Percentiles rank a stretch among this genome's conserved stretches.
Conservation (phyloP, 1,140 invertebrate species). For the Tachypleus tridentatus region DNA sequence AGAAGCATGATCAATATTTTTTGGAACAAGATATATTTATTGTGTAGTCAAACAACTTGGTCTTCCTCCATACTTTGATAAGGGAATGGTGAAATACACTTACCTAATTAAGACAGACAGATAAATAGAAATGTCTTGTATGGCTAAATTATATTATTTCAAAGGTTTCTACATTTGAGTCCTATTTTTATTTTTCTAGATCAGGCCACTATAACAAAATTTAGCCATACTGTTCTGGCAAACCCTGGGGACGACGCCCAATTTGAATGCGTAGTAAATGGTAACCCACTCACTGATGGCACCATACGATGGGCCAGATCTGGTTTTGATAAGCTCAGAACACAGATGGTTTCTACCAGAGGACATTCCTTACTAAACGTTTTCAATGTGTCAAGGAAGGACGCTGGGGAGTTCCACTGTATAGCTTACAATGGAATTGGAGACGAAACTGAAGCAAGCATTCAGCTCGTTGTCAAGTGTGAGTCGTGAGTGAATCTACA, state of each 20-base stretch:
- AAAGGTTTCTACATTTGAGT: no score
- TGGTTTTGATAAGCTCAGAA: slow-evolving; percentile 41
- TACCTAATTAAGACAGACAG: no score
- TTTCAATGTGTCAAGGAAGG: slow-evolving; percentile 57
- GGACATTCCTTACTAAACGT: slow-evolving; percentile 67
- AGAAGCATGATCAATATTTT: no score
- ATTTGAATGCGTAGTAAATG: slow-evolving; percentile 72
- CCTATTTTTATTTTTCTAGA: slow-evolving; percentile 43
- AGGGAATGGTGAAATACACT: no score
- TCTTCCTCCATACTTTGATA: no score
- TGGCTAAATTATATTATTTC: no score
- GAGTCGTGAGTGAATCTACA: slow-evolving; percentile 5
- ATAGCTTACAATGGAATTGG: slow-evolving; percentile 84
- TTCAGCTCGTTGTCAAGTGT: slow-evolving; percentile 63
- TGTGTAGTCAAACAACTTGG: no score
- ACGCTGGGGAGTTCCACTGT: slow-evolving; percentile 80
- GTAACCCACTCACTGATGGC: slow-evolving; percentile 67
- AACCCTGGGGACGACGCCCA: slow-evolving; percentile 66
- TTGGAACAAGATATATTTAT: no score
- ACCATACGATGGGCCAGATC: slow-evolving; percentile 75
- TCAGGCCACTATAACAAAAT: slow-evolving; percentile 64
- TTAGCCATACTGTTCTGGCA: slow-evolving; percentile 59
- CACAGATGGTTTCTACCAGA: slow-evolving; percentile 49
- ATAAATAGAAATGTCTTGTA: no score
- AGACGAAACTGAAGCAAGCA: slow-evolving; percentile 43